Evolutionary conservation across 2,113 vertebrate genomes (phyloP).

Genomic region (Mesembrinibis cayennensis): DNA sequence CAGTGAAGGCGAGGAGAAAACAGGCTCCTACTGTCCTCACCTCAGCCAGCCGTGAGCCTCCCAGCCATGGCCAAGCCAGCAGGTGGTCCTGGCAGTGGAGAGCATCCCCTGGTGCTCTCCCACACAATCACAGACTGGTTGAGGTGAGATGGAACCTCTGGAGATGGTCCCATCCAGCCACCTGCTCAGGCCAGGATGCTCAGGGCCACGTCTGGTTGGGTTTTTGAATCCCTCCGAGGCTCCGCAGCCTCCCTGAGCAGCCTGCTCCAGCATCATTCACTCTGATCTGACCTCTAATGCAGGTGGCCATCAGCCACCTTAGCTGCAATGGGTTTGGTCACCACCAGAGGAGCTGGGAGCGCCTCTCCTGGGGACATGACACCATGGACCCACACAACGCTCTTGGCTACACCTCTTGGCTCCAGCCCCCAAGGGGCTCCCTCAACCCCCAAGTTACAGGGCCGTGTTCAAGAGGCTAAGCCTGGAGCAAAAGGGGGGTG

Average conservation of each 20-base stretch:
- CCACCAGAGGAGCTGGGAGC: not conserved
- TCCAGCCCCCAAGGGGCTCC: not conserved
- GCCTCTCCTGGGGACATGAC: not conserved
- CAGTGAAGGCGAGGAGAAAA: not conserved
- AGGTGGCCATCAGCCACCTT: not conserved
- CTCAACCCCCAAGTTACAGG: not conserved
- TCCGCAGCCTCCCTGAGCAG: not conserved
- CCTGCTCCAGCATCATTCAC: not conserved
- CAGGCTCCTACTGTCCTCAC: not conserved
- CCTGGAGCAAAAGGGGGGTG: not conserved
- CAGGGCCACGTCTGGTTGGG: accelerated
- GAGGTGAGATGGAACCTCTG: not conserved
- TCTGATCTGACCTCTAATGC: not conserved
- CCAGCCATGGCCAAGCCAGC: not conserved
- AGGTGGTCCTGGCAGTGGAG: not conserved
- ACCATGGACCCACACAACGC: accelerated
- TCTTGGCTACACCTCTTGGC: not conserved
- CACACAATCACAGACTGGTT: not conserved
- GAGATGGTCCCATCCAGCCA: not conserved
- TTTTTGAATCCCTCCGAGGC: not conserved
- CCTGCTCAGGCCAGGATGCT: not conserved
- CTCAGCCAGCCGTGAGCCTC: not conserved
- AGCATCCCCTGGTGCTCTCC: not conserved
- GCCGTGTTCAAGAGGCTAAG: not conserved
- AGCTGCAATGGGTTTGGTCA: not conserved